phyloP scores from a whole-genome alignment of 2,113 vertebrate genomes.

The Chloroceryle aenea region DNA sequence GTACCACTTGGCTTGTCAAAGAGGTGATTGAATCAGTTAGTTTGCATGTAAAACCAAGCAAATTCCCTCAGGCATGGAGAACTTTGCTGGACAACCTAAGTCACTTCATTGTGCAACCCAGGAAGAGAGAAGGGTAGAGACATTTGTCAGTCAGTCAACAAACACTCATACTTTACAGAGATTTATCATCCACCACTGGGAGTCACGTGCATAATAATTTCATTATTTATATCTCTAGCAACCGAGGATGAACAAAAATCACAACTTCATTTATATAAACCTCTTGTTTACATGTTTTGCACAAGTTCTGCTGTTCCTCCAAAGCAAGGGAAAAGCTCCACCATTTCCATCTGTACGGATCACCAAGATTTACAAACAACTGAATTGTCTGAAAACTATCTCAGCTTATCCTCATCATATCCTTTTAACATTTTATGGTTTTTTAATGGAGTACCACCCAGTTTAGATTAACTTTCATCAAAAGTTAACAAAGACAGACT shows the following conservation, averaged over 20 bases:
- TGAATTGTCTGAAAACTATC: not conserved
- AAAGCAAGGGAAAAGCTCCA: not conserved
- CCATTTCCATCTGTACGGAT: not conserved
- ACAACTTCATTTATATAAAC: not conserved
- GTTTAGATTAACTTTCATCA: not conserved
- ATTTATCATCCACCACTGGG: not conserved
- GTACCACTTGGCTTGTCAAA: not conserved
- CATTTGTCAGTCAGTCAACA: not conserved
- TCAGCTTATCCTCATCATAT: not conserved
- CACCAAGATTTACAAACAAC: not conserved
- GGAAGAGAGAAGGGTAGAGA: not conserved
- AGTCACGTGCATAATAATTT: not conserved
- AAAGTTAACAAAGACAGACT: not conserved
- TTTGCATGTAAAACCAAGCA: not conserved
- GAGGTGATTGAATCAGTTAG: slow-evolving; percentile 41
- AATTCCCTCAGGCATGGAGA: not conserved
- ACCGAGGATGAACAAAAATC: not conserved
- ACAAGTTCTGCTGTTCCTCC: not conserved
- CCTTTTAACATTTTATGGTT: not conserved
- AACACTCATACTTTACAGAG: not conserved
- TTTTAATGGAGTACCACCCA: not conserved
- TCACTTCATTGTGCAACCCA: slow-evolving; percentile 15
- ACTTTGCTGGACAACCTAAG: not conserved
- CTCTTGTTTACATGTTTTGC: not conserved
- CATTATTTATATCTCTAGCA: not conserved